Conservation (phyloP, 2,113 vertebrate species). For the Caretta caretta region DNA sequence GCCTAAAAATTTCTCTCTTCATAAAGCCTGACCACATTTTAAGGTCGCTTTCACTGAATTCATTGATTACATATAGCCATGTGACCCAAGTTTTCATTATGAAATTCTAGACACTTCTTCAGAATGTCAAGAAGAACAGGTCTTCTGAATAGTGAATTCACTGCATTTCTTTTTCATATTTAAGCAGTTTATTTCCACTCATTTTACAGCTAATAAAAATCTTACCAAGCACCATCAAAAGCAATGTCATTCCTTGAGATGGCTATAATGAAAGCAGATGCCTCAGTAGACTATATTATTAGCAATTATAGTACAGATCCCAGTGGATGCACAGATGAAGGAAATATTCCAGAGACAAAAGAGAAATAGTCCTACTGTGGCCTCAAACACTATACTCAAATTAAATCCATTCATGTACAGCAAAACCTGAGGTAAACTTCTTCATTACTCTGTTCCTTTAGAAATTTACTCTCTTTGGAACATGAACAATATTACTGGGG, state of each 20-base stretch:
- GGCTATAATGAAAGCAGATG: constrained; percentile 11
- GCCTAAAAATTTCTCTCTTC: background rate
- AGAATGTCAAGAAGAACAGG: background rate
- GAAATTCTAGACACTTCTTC: background rate
- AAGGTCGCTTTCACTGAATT: background rate
- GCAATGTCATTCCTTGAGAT: constrained; percentile 5
- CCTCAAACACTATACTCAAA: background rate
- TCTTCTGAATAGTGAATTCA: background rate
- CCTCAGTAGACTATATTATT: constrained; percentile 14
- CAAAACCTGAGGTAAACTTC: background rate
- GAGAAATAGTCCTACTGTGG: constrained; percentile 13
- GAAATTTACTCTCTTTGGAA: background rate
- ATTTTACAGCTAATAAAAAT: background rate
- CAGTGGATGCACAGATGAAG: constrained; percentile 19
- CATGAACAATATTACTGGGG: background rate
- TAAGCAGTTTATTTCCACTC: background rate
- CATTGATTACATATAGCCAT: background rate
- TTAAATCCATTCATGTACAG: background rate
- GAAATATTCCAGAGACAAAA: constrained; percentile 3
- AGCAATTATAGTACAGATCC: background rate
- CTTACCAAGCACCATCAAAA: background rate
- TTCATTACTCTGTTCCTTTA: background rate
- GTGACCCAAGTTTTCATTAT: background rate
- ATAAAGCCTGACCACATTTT: background rate
- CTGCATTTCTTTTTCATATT: background rate